phyloP scores from a whole-genome alignment of 2,113 vertebrate species.

The Oryzias curvinotus region DNA sequence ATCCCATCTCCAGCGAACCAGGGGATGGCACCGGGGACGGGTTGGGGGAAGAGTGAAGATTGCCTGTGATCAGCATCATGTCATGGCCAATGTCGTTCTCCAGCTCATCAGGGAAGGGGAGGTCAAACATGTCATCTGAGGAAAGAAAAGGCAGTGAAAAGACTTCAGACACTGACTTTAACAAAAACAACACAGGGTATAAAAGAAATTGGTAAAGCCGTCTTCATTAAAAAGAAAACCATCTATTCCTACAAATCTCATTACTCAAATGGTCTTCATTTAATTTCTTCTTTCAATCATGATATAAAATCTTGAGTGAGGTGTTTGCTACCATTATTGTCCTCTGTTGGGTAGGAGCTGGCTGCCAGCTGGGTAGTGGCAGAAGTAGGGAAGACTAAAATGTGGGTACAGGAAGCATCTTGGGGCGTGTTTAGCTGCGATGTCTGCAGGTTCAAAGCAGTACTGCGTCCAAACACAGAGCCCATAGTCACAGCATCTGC shows the following conservation, averaged over 20 bases:
- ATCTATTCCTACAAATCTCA: too few species aligned
- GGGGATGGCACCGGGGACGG: constrained; percentile 93
- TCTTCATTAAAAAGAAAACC: neutral
- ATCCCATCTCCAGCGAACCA: constrained; percentile 90
- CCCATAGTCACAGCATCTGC: constrained; percentile 97
- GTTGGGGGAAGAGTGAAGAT: constrained; percentile 94
- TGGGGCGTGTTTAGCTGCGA: constrained; percentile 97
- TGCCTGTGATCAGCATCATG: constrained; percentile 93
- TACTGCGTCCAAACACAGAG: constrained; percentile 96
- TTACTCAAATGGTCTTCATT: neutral
- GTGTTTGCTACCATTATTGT: constrained; percentile 84
- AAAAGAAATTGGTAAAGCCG: neutral
- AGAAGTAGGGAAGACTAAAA: constrained; percentile 96
- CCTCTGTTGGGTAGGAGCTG: constrained; percentile 92
- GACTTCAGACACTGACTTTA: neutral
- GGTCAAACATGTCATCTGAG: constrained; percentile 94
- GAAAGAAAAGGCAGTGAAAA: constrained; percentile 14
- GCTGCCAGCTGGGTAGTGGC: constrained; percentile 94
- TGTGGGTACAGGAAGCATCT: constrained; percentile 97
- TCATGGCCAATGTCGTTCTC: constrained; percentile 92
- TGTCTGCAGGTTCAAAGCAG: constrained; percentile 93
- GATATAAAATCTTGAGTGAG: neutral
- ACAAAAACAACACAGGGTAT: neutral
- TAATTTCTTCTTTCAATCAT: neutral
- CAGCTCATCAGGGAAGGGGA: constrained; percentile 96